Base-by-base conservation (phyloP, 2,113 vertebrate species). In the Bostrychus sinensis region DNA sequence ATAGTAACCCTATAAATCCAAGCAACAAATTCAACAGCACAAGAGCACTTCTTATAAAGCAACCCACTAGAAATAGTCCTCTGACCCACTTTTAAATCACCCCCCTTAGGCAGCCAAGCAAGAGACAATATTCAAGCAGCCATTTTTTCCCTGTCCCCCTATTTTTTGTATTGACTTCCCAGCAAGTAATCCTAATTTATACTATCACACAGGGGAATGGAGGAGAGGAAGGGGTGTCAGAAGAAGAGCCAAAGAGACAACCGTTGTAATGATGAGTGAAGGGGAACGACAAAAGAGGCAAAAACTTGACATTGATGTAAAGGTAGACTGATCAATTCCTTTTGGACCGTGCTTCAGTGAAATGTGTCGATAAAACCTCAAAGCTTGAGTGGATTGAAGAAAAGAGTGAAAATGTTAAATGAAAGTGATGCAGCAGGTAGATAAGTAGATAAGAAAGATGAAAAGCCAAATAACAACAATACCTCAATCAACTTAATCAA, bases 351-450 rank as follows among this genome's bases (percentile, higher is more conserved):
- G 55, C 43, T 59, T 32, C 11, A 70, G 61, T 74, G 72, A 80
- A 65, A 74, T 48, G 28, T 5, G 11, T 48, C 84, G 75, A 78
- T 82, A 77, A 80, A 75, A 65, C 65, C 48, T 20, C 19, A 72
- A 63, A 72, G 56, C 58, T 63, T 42, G 68, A 73, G 2, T 75
- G 45, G 46, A 77, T 16, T 51, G 45, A 75, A 66, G 26, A 48
- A 1, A n/a, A n/a, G n/a, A n/a, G n/a, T n/a, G n/a, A n/a, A 32
- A 32, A 32, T 32, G 5, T 32, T 7, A 32, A 5, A 32, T 32
- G 30, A 7, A 32, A 32, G 5, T 32, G 30, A 32, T 32, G 30
- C 7, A 30, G 28, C 28, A 30, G 28, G 28, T 30, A 7, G 28
- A 30, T 30, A 30, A 30, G 28, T 4, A 30, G 28, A 7, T 4